Conservation (phyloP, 2,888 invertebrate genomes). For the Drosophila longiperda region DNA sequence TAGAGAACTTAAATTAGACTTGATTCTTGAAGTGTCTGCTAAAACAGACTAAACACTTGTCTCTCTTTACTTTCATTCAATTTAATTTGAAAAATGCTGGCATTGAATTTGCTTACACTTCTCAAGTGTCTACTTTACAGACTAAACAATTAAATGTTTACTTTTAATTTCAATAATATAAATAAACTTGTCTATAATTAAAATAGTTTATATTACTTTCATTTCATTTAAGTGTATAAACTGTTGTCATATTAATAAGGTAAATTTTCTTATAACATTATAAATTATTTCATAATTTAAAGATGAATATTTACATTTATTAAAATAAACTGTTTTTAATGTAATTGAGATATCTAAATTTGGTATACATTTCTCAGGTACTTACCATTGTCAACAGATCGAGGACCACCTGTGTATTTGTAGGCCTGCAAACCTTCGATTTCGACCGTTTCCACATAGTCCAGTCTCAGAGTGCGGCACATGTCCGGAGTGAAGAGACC, state of each 20-base stretch:
- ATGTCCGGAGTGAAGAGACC: constrained; percentile 91
- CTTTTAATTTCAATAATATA: background rate
- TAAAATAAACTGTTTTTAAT: background rate
- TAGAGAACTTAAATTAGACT: constrained; percentile 40
- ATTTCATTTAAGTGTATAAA: background rate
- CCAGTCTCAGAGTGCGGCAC: constrained; percentile 89
- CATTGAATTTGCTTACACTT: background rate
- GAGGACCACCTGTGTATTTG: constrained; percentile 88
- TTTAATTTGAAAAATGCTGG: background rate
- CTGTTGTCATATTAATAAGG: background rate
- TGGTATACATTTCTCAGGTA: background rate
- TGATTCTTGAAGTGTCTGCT: background rate
- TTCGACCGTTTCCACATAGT: constrained; percentile 87
- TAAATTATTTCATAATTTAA: background rate
- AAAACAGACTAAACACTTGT: background rate
- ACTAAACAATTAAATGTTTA: background rate
- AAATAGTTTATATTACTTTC: background rate
- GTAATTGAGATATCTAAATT: background rate
- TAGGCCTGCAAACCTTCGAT: constrained; percentile 88
- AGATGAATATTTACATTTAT: background rate
- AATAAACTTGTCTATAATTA: background rate
- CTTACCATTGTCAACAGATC: constrained; percentile 89
- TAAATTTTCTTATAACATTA: background rate
- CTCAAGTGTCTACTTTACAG: background rate
- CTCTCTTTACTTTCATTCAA: background rate